Conservation (phyloP, 2,113 vertebrate species). For the Rhipidura dahli region DNA sequence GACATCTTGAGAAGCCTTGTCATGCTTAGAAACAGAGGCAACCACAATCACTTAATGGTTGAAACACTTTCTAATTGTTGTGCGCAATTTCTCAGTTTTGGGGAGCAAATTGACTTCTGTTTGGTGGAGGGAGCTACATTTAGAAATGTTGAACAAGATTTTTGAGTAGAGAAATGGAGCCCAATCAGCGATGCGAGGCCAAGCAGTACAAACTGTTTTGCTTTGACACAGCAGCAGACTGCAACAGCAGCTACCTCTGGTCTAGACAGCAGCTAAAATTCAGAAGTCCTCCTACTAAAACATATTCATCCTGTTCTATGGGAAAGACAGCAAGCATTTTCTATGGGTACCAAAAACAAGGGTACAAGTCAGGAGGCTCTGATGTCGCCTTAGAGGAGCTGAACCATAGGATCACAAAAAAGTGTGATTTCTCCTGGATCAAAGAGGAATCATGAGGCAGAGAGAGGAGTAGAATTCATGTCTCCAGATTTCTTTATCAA, state of each 20-base stretch:
- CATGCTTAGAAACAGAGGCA: not conserved
- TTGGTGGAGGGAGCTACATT: not conserved
- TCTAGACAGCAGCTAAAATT: not conserved
- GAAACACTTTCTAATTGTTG: not conserved
- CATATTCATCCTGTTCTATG: not conserved
- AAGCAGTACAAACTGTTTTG: not conserved
- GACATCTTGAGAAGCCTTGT: not conserved
- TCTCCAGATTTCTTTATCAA: not conserved
- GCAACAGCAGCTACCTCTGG: not conserved
- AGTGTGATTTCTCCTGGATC: not conserved
- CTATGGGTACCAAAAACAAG: not conserved
- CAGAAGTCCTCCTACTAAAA: not conserved
- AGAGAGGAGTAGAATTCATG: not conserved
- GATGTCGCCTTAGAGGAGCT: not conserved
- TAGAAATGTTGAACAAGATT: not conserved
- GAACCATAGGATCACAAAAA: not conserved
- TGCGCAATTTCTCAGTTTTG: not conserved
- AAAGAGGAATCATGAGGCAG: not conserved
- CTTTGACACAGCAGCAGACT: not conserved
- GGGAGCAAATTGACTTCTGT: not conserved
- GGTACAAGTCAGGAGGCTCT: not conserved
- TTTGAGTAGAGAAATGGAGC: not conserved
- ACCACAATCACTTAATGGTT: not conserved
- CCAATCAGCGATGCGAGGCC: rapidly evolving
- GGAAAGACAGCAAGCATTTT: not conserved